These are phyloP conservation scores for Rhinogobio ventralis DNA, from an alignment of 2,797 vertebrate species.

Conservation along the genomic window DNA sequence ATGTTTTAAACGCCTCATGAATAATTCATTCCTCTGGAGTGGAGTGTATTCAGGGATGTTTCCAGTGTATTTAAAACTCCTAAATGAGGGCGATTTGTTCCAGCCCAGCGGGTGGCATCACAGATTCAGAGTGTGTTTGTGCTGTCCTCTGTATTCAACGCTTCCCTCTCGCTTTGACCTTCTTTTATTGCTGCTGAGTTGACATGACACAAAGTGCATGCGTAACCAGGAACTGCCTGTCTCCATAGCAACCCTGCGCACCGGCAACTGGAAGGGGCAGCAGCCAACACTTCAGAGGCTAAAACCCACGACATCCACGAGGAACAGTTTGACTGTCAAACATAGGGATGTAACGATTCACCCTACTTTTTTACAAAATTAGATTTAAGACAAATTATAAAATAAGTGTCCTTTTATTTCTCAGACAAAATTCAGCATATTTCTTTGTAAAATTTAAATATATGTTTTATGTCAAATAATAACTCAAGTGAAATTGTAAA, in stretches of 20 bases:
- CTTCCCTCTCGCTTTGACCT: slow-evolving; percentile 31
- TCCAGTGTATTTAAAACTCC: slow-evolving; percentile 42
- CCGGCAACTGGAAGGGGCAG: slow-evolving; percentile 7
- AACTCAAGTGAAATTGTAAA: too few species aligned
- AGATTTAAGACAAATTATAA: too few species aligned
- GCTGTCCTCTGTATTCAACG: neutral
- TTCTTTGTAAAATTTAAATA: too few species aligned
- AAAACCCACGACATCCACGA: neutral
- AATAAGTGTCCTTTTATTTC: too few species aligned
- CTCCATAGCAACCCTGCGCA: slow-evolving; percentile 41
- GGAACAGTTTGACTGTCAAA: neutral
- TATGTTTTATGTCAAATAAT: too few species aligned
- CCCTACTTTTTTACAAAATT: too few species aligned
- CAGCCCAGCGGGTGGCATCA: slow-evolving; percentile 15
- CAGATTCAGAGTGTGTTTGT: slow-evolving; percentile 3
- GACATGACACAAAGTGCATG: slow-evolving; percentile 37
- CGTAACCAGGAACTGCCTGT: slow-evolving; percentile 44
- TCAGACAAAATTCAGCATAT: too few species aligned
- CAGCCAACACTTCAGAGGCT: neutral
- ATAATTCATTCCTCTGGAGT: slow-evolving; percentile 24
- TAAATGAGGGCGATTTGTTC: slow-evolving; percentile 55
- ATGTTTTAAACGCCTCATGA: slow-evolving; percentile 5
- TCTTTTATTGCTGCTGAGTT: slow-evolving; percentile 29
- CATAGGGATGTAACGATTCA: too few species aligned
- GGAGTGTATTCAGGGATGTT: slow-evolving; percentile 32